Conservation (phyloP, 2,888 invertebrate genomes). For the Dryocosmus kuriphilus region DNA sequence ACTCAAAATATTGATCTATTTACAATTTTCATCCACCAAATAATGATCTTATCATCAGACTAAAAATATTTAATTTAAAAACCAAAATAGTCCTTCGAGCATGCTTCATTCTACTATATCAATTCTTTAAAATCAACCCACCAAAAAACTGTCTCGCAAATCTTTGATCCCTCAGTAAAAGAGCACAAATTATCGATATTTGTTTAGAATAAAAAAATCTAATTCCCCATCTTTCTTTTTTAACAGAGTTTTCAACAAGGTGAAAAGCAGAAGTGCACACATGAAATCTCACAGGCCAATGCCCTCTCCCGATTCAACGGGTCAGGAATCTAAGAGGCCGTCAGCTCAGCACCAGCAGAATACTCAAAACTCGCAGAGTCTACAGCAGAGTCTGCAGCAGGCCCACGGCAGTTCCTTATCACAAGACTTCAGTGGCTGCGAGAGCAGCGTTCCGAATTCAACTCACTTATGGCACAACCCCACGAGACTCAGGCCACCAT, state of each 20-base stretch:
- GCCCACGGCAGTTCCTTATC: slow-evolving; percentile 25
- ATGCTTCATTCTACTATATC: neutral
- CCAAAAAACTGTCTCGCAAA: no score
- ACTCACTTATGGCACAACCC: slow-evolving; percentile 76
- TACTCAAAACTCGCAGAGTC: slow-evolving; percentile 49
- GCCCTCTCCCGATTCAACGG: slow-evolving; percentile 86
- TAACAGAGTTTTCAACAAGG: slow-evolving; percentile 97
- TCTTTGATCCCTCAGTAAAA: no score
- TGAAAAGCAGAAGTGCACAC: slow-evolving; percentile 99
- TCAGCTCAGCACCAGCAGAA: slow-evolving; percentile 59
- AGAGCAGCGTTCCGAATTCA: slow-evolving; percentile 62
- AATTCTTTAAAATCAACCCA: neutral
- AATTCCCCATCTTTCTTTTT: slow-evolving; percentile 65
- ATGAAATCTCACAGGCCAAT: slow-evolving; percentile 98
- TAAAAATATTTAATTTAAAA: no score
- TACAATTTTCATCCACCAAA: neutral
- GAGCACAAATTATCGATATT: no score
- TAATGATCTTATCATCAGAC: no score
- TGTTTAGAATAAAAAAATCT: neutral
- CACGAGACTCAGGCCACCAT: slow-evolving; percentile 75
- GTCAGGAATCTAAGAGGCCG: slow-evolving; percentile 82
- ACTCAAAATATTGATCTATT: neutral
- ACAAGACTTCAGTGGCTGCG: slow-evolving; percentile 21
- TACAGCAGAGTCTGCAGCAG: slow-evolving; percentile 49
- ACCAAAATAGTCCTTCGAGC: neutral